Evolutionary conservation across 1,140 invertebrate genomes (phyloP), one percentile per base, ranked within the genome.

Genomic region (Drosophila rufa): DNA sequence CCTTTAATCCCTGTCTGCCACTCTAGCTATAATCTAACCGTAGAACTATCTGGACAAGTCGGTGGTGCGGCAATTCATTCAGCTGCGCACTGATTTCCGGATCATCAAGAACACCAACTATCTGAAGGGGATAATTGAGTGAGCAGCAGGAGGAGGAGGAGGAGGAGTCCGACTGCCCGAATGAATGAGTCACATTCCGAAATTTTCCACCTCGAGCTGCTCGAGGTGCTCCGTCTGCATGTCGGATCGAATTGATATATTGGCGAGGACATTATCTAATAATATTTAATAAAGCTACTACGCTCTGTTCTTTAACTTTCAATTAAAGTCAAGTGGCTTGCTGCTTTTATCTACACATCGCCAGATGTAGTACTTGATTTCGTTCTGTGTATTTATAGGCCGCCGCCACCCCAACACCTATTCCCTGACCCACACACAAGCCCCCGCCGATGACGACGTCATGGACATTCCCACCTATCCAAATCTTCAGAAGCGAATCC

Each of bases 61-160:
- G 0, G 96, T 98, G 70, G 93, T 99, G 11, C 94, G 96, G 62
- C 98, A 96, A 93, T 99, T 99, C 93, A 97, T 99, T 79, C 98
- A 99, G 93, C 94, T 99, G 22, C 95, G 98, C 68, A 96, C 96
- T 12, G 98, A 99, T 80, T 92, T 87, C 71, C 79, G 85, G 25
- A 70, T 87, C 43, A 90, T 93, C 25, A 93, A 92, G 66, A 92
- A 80, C 60, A 91, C 92, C 22, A 93, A 91, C 51, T 91, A 87
- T 73, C 67, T 93, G 17, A 93, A 90, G 75, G 83, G 86, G 2
- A 93, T 93, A 58, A 85, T 92, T 61, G 91, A 93, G 79, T 91
- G 40, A 86, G 65, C 5, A 86, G 65, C 0, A 30, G 27, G 27
- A 25, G 22, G 22, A 25, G 22, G 22, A 22, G 22, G 58, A 53